phyloP scores from a whole-genome alignment of 2,797 vertebrate species.

The Myotis vivesi region DNA sequence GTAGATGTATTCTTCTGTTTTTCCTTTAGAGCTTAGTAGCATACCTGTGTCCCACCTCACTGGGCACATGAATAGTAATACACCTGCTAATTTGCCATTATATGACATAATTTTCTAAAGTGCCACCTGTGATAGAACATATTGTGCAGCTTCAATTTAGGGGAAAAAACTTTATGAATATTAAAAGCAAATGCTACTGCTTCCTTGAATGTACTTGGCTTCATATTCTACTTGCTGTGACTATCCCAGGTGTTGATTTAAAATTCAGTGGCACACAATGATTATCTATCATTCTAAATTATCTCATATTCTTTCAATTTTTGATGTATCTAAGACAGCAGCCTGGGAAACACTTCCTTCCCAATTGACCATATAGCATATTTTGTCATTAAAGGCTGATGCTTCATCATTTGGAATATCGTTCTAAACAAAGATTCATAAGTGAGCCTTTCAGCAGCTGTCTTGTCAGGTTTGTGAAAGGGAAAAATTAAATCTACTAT shows the following conservation, averaged over 20 bases:
- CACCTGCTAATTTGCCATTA: conserved; percentile 58
- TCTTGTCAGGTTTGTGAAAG: conserved; percentile 83
- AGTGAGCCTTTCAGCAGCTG: conserved; percentile 79
- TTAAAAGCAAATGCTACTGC: conserved; percentile 63
- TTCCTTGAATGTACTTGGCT: conserved; percentile 47
- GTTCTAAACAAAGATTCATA: conserved; percentile 82
- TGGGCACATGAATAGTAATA: neutral
- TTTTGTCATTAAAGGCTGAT: conserved; percentile 73
- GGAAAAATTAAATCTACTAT: conserved; percentile 81
- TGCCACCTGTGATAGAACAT: conserved; percentile 64
- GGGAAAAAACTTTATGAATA: conserved; percentile 69
- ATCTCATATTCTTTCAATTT: conserved; percentile 74
- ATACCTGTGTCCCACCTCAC: conserved; percentile 22
- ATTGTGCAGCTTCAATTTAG: conserved; percentile 53
- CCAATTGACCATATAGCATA: conserved; percentile 71
- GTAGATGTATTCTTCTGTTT: neutral
- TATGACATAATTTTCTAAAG: conserved; percentile 66
- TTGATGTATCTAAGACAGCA: conserved; percentile 68
- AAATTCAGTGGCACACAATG: conserved; percentile 72
- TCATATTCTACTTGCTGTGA: neutral
- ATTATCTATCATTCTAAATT: conserved; percentile 68
- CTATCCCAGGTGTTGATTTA: conserved; percentile 77
- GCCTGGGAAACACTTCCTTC: conserved; percentile 63
- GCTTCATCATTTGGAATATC: conserved; percentile 81
- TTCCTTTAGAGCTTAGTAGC: neutral